Percentiles rank a stretch among this genome's conserved stretches.
phyloP scores from a whole-genome alignment of 2,888 invertebrate genomes.

The Hoplodrina blanda region DNA sequence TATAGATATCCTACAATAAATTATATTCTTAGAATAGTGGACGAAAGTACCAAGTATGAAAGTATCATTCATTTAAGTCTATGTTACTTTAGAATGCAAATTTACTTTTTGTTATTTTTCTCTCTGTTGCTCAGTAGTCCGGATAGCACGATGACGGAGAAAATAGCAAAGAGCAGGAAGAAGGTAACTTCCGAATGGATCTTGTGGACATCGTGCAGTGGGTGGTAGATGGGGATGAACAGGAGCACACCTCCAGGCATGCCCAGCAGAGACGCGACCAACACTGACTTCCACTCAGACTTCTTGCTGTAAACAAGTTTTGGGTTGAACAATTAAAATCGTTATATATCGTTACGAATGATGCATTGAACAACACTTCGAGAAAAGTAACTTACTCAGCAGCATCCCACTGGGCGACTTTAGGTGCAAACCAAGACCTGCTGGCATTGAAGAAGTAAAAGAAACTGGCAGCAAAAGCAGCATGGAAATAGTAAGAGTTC shows the following conservation, averaged over 20 bases:
- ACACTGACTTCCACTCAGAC: slow-evolving; percentile 80
- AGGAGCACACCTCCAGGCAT: slow-evolving; percentile 94
- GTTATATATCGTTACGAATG: not conserved
- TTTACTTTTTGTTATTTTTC: slow-evolving; percentile 75
- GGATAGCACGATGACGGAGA: slow-evolving; percentile 90
- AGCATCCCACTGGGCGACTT: slow-evolving; percentile 90
- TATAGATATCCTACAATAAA: too few relatives aligned
- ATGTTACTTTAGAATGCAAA: slow-evolving; percentile 2
- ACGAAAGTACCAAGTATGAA: too few relatives aligned
- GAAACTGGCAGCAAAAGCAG: slow-evolving; percentile 93
- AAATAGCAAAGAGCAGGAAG: slow-evolving; percentile 92
- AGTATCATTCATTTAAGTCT: not conserved
- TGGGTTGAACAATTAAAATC: not conserved
- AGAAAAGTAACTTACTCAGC: slow-evolving; percentile 81
- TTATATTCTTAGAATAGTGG: too few relatives aligned
- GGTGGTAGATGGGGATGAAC: slow-evolving; percentile 94
- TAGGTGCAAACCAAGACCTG: slow-evolving; percentile 88
- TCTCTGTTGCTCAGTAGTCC: slow-evolving; percentile 89
- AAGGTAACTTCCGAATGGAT: slow-evolving; percentile 94
- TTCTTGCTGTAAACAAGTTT: slow-evolving; percentile 65
- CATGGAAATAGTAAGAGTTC: slow-evolving; percentile 96
- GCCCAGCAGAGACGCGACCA: slow-evolving; percentile 92
- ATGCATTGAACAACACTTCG: not conserved
- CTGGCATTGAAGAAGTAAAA: slow-evolving; percentile 92
- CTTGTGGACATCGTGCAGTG: slow-evolving; percentile 92